Conservation (phyloP, 1,140 invertebrate genomes). For the Brachionus calyciflorus region DNA sequence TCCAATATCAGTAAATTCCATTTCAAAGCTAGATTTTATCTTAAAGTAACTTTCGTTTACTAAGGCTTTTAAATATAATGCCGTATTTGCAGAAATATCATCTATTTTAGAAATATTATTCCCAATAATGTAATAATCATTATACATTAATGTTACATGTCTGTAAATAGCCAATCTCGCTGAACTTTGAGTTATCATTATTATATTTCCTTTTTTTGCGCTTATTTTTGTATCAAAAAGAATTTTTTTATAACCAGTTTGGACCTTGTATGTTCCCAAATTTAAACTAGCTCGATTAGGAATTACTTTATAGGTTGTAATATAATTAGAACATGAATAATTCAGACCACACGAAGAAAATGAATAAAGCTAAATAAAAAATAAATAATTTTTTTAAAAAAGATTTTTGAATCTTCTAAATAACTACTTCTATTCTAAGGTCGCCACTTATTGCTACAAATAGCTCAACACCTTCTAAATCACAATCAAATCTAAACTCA, state of each 20-base stretch:
- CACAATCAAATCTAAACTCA: no score
- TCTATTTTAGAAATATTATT: not conserved
- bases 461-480: no score
- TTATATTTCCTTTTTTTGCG: not conserved
- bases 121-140: not conserved
- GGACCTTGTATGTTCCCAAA: not conserved
- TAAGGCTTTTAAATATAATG: not conserved
- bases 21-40: not conserved
- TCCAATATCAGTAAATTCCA: not conserved
- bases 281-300: not conserved
- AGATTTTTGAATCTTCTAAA: no score
- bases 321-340: not conserved
- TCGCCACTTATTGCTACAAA: no score
- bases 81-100: not conserved
- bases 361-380: no score
- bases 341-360: not conserved
- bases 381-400: no score
- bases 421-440: no score
- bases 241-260: not conserved
- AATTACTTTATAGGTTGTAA: not conserved
- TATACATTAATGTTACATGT: not conserved
- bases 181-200: not conserved
- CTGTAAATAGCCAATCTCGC: not conserved
- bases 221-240: not conserved
- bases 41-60: not conserved